Base-by-base conservation (phyloP, 2,797 vertebrate genomes). In the Spondyliosoma cantharus region DNA sequence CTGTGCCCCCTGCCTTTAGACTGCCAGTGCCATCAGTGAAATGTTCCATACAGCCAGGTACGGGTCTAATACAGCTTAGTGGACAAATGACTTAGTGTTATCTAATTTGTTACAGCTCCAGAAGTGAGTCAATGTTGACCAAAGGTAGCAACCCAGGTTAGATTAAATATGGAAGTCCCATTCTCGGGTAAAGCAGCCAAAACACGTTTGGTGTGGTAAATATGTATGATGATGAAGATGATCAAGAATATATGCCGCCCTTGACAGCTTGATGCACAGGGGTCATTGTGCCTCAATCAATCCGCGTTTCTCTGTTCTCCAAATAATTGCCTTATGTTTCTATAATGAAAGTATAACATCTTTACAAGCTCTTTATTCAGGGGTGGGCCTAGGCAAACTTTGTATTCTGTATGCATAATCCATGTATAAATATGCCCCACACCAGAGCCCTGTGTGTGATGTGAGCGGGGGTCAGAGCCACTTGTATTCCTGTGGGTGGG, bases 401-500 rank as follows among this genome's bases (percentile, higher is more conserved):
- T 89, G 83, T 78, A 93, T 86, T 90, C 83, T 74, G 86, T 75
- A 89, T 90, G 70, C 83, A 93, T 94, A 94, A 94, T 94, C 89
- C 84, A 53, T 92, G 85, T 83, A 93, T 89, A 95, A 95, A 93
- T 68, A 93, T 64, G 69, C 92, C 76, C 81, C 86, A 80, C 59
- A 67, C 83, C 71, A 69, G 76, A 87, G 88, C 85, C 82, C 88
- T 76, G 80, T 87, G 91, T 86, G 85, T 91, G 94, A 89, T 92
- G 81, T 87, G 90, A 95, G 81, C 78, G 78, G 86, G 92, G 93
- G 96, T 96, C 94, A 95, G 87, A 94, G 89, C 89, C 19, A 32
- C 91, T 95, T 96, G 95, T 95, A 95, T 94, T 96, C 96, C 95
- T 96, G 83, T 91, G 96, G 94, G 95, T 93, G 90, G 91, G 89